Evolutionary conservation across 2,113 vertebrate species (phyloP).

Genomic region (Anoplopoma fimbria): DNA sequence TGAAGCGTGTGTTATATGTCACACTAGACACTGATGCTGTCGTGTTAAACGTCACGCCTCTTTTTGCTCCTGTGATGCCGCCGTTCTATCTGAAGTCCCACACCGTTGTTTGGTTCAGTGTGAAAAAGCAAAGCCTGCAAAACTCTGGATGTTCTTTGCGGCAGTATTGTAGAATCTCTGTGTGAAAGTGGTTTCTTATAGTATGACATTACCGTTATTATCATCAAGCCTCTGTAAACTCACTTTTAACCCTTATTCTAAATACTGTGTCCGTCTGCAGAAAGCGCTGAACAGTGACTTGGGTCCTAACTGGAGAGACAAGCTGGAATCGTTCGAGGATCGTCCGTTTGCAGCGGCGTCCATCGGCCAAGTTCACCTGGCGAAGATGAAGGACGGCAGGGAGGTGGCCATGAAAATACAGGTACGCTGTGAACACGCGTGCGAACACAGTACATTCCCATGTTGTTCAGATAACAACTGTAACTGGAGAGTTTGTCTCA

Average conservation of each 20-base stretch:
- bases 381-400: constrained; percentile 91
- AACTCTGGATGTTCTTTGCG: no score
- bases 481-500: not conserved
- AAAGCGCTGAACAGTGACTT: constrained; percentile 93
- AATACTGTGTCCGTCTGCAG: constrained; percentile 70
- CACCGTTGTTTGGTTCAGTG: no score
- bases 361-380: constrained; percentile 97
- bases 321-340: constrained; percentile 93
- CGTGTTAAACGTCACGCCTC: no score
- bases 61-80: no score
- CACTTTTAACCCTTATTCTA: no score
- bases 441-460: not conserved
- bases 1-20: no score
- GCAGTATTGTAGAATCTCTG: no score
- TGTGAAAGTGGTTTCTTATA: not conserved
- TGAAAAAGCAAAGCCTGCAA: no score
- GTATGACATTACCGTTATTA: no score
- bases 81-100: no score
- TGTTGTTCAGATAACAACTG: constrained; percentile 41
- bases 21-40: no score
- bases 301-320: constrained; percentile 91
- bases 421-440: constrained; percentile 75
- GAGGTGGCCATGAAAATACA: constrained; percentile 99
- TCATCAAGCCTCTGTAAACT: not conserved
- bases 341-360: constrained; percentile 96